Evolutionary conservation across 2,888 invertebrate genomes (phyloP).

Genomic region (Ptilodon capucinus): DNA sequence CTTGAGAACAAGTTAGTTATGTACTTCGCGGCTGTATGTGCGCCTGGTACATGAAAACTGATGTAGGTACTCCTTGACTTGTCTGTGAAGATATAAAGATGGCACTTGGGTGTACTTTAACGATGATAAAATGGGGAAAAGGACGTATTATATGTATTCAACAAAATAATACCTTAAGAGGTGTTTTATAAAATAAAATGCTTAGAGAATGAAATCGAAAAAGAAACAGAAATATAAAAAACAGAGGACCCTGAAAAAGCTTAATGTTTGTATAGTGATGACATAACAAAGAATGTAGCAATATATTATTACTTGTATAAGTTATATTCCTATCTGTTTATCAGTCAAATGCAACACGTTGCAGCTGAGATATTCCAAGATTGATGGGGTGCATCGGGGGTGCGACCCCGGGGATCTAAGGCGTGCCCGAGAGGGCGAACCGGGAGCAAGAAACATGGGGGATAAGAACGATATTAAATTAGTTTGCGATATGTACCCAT

Average conservation of each 20-base stretch:
- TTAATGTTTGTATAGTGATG: too few relatives aligned
- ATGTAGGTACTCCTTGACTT: neutral
- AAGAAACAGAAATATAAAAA: too few relatives aligned
- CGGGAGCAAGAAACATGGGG: constrained; percentile 35
- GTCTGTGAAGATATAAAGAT: neutral
- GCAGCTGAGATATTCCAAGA: constrained; percentile 34
- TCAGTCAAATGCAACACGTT: neutral
- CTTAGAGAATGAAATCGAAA: too few relatives aligned
- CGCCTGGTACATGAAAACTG: neutral
- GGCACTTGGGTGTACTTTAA: too few relatives aligned
- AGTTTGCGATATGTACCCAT: constrained; percentile 7
- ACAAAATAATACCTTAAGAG: too few relatives aligned
- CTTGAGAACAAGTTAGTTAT: constrained; percentile 33
- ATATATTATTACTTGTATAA: too few relatives aligned
- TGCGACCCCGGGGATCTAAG: constrained; percentile 41
- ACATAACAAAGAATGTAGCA: too few relatives aligned
- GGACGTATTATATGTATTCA: too few relatives aligned
- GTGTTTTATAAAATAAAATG: too few relatives aligned
- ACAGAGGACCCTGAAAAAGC: too few relatives aligned
- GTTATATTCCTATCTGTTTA: neutral
- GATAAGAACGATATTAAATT: constrained; percentile 46
- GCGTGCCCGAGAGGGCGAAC: constrained; percentile 37
- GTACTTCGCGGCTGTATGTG: constrained; percentile 12
- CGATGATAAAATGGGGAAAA: too few relatives aligned
- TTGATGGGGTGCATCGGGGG: constrained; percentile 46